phyloP scores from a whole-genome alignment of 2,797 vertebrate genomes.

The Aldrovandia affinis region DNA sequence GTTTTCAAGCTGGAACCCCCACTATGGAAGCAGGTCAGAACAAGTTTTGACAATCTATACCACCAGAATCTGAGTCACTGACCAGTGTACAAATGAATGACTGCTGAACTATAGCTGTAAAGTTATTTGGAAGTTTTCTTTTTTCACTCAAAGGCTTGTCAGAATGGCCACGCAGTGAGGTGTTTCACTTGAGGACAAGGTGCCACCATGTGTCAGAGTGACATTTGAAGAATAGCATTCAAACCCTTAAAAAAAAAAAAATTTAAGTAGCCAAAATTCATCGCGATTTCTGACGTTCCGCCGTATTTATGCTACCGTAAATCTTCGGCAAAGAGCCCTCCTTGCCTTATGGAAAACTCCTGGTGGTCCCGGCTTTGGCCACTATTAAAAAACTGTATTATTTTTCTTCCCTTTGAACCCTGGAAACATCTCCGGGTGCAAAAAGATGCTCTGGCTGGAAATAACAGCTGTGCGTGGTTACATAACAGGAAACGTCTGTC shows the following conservation, averaged over 20 bases:
- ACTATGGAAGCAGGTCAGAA: too few species aligned
- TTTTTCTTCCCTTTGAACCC: constrained; percentile 82
- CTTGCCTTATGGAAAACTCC: constrained; percentile 52
- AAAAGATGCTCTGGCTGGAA: constrained; percentile 75
- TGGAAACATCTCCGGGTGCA: constrained; percentile 74
- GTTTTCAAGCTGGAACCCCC: too few species aligned
- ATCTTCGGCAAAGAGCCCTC: not conserved
- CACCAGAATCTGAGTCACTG: too few species aligned
- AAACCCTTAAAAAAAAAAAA: not conserved
- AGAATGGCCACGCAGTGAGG: not conserved
- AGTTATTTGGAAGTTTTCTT: too few species aligned
- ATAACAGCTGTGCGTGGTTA: constrained; percentile 80
- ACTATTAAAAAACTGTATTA: constrained; percentile 80
- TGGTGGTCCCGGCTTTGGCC: constrained; percentile 78
- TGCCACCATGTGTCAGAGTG: not conserved
- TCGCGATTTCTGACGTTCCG: not conserved
- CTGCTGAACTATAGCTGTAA: too few species aligned
- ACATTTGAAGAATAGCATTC: constrained; percentile 8
- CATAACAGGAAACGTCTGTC: constrained; percentile 84
- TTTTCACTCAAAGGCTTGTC: not conserved
- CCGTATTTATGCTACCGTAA: constrained; percentile 17
- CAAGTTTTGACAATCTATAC: too few species aligned
- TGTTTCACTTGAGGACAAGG: not conserved
- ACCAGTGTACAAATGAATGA: too few species aligned
- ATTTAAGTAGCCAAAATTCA: not conserved